Base-by-base conservation (phyloP, 2,113 vertebrate genomes). In the Sorex araneus region DNA sequence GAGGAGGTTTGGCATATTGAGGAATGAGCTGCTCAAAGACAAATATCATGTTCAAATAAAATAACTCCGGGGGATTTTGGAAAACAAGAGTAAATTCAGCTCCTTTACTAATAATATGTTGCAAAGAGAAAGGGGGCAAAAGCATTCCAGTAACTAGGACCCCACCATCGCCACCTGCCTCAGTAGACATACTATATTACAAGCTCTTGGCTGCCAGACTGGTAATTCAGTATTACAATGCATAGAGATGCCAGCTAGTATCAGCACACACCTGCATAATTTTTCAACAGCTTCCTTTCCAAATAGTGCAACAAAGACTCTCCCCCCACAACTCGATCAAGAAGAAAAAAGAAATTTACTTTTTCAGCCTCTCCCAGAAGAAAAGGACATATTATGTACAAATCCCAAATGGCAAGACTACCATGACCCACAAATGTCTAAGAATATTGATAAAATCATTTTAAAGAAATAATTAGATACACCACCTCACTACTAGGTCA, bases 31-130 rank as follows among this genome's bases (percentile, higher is more conserved):
- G 36, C 54, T 92, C 75, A 92, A 83, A 93, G 93, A 94, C 92
- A 94, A 85, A 95, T 76, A 76, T 94, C 91, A 94, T 95, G 97
- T 95, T 96, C 94, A 95, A 96, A 97, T 97, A 96, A 96, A 96
- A 94, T 95, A 86, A 96, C 94, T 96, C 86, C 85, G 90, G 87
- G 90, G 94, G 93, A 95, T 93, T 97, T 97, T 95, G 74, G 90
- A 98, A 97, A 98, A 98, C 97, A 98, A 98, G 97, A 96, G 92
- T 73, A 98, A 98, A 97, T 97, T 96, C 97, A 97, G 97, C 96
- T 98, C 98, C 98, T 97, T 97, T 96, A 98, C 98, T 98, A 98
- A 98, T 98, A 98, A 97, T 96, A 97, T 82, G 93, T 97, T 97
- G 97, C 97, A 97, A 97, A 97, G 89, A 95, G 94, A 97, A 95